A percentile compares a stretch with the other conserved stretches of the same genome.
These are phyloP conservation scores for Dastarcus helophoroides DNA, from an alignment of 2,888 invertebrate genomes.

Conservation along the genomic window DNA sequence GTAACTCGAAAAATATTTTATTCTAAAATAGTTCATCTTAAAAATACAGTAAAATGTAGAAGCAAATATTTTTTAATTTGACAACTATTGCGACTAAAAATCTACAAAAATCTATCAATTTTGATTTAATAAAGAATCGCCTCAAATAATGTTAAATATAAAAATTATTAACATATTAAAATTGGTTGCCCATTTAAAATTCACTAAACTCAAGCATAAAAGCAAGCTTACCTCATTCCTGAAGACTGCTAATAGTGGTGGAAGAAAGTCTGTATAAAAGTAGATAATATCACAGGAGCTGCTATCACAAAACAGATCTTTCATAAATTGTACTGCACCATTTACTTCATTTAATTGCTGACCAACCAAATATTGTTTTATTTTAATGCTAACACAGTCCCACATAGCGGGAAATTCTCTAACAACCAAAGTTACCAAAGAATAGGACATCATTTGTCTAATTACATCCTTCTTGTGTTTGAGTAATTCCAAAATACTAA, in stretches of 20 bases:
- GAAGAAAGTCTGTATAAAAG: slow-evolving; percentile 17
- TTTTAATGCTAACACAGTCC: slow-evolving; percentile 11
- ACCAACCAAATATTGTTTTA: slow-evolving; percentile 16
- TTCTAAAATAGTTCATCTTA: no score
- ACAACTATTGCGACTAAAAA: no score
- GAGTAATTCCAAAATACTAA: slow-evolving; percentile 13
- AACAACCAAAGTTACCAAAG: slow-evolving; percentile 9
- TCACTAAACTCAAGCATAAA: not conserved
- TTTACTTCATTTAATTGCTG: slow-evolving; percentile 12
- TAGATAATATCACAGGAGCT: slow-evolving; percentile 11
- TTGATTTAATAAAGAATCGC: no score
- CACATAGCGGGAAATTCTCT: slow-evolving; percentile 11
- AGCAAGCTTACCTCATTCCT: slow-evolving; percentile 11
- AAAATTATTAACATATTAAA: no score
- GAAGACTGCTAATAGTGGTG: slow-evolving; percentile 16
- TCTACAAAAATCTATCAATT: no score
- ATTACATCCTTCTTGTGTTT: slow-evolving; percentile 9
- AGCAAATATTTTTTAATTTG: no score
- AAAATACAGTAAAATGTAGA: no score
- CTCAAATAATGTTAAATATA: no score
- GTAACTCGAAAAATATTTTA: no score
- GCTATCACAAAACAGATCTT: slow-evolving; percentile 14
- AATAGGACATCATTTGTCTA: slow-evolving; percentile 9
- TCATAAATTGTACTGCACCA: slow-evolving; percentile 17
- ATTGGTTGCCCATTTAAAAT: no score